Conservation (phyloP, 2,113 vertebrate genomes). For the Morone saxatilis region DNA sequence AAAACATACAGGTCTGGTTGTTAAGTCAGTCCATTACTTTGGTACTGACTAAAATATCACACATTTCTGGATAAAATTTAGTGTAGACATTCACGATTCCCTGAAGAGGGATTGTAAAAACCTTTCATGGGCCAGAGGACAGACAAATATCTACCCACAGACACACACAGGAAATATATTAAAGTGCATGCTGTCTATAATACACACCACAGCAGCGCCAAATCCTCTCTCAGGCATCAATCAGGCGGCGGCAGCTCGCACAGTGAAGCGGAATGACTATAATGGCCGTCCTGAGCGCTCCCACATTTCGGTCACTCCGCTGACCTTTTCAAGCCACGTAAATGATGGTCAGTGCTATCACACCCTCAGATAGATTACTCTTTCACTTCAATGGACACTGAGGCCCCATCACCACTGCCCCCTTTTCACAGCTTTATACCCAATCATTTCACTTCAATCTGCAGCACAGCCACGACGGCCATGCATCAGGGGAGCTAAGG, state of each 20-base stretch:
- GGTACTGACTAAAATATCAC: too few species aligned
- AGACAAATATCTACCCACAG: constrained; percentile 20
- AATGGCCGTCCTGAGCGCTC: constrained; percentile 46
- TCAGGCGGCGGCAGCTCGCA: constrained; percentile 57
- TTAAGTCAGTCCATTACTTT: too few species aligned
- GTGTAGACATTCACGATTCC: too few species aligned
- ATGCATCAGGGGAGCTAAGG: constrained; percentile 49
- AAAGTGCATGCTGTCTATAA: constrained; percentile 42
- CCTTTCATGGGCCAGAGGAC: constrained; percentile 3
- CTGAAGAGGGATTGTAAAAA: too few species aligned
- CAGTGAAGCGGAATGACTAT: constrained; percentile 50
- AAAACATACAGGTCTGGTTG: too few species aligned
- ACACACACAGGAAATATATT: constrained; percentile 54
- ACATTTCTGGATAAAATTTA: too few species aligned
- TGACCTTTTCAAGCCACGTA: constrained; percentile 70
- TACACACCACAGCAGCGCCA: constrained; percentile 46
- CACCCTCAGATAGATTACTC: constrained; percentile 65
- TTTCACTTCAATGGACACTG: constrained; percentile 66
- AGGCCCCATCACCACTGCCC: constrained; percentile 34
- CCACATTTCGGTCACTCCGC: constrained; percentile 27
- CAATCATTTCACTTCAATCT: constrained; percentile 59
- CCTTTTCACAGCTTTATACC: constrained; percentile 43
- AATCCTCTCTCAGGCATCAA: constrained; percentile 65
- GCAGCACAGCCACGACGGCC: constrained; percentile 33
- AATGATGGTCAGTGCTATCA: constrained; percentile 63